phyloP scores from a whole-genome alignment of 2,888 invertebrate species.

The Galerucella nymphaeae region DNA sequence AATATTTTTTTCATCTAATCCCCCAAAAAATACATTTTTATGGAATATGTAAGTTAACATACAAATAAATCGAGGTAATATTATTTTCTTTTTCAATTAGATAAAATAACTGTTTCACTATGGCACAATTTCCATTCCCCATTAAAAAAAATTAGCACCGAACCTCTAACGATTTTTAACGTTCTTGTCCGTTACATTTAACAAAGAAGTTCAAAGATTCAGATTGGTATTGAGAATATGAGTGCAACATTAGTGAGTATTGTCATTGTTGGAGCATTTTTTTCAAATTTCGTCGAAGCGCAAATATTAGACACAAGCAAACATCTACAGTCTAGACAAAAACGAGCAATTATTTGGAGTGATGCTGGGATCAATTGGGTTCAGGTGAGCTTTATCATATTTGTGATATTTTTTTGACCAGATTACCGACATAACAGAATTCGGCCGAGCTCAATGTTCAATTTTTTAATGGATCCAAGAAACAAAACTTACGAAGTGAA shows the following conservation, averaged over 20 bases:
- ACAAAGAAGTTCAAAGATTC: conserved; percentile 9
- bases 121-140: not conserved
- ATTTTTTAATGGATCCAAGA: too few species aligned
- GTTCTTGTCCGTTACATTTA: not conserved
- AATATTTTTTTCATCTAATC: not conserved
- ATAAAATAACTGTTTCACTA: not conserved
- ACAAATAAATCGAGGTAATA: not conserved
- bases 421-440: too few species aligned
- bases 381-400: conserved; percentile 66
- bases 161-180: conserved; percentile 10
- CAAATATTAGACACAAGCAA: conserved; percentile 51
- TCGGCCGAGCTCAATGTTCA: too few species aligned
- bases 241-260: conserved; percentile 14
- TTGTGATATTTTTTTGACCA: not conserved
- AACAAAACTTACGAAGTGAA: too few species aligned
- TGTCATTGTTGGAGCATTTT: not conserved
- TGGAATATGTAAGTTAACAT: not conserved
- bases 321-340: conserved; percentile 62
- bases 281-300: conserved; percentile 6
- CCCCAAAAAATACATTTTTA: not conserved
- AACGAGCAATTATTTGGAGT: conserved; percentile 70
- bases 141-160: conserved; percentile 4
- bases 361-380: conserved; percentile 71
- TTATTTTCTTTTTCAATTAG: not conserved
- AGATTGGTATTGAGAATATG: conserved; percentile 13